Base-by-base conservation (phyloP, 92 coral and sea anemone genomes). In the Phenganax marumi region DNA sequence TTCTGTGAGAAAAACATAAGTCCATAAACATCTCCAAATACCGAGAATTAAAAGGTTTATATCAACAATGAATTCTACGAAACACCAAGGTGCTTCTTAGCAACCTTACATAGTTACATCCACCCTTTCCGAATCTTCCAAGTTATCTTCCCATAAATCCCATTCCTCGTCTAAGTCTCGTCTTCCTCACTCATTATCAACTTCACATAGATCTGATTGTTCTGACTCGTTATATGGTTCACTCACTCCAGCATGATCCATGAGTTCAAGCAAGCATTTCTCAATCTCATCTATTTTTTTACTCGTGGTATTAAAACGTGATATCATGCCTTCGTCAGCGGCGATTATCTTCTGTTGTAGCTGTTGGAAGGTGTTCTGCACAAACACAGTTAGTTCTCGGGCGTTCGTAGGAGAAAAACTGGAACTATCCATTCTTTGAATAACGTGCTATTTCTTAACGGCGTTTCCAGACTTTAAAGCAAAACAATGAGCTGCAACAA, bases 161-260 rank as follows among this genome's bases (percentile, higher is more conserved):
- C n/a, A n/a, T n/a, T n/a, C n/a, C n/a, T n/a, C n/a, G n/a, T n/a
- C 23, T 2, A 46, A 14, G 24, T 10, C 12, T 49, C 39, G 47
- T 23, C 7, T 61, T 60, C 54, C 14, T 90, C 75, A 92, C 91
- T 97, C 89, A 8, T 86, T 85, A 70, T 92, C 89, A 80, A 91
- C 97, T 26, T 88, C 81, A 39, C 84, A 90, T 0, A 85, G 75
- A 25, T 79, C 86, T 8, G 89, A 90, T 61, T 90, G 86, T 57
- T 92, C 99, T 10, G 99, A 89, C 60, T 89, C 93, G 58, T 92
- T 97, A 60, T 89, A 96, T 17, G 99, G 99, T 76, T 96, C 99
- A 1, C 93, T 97, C 89, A 96, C 92, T 7, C 99, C 99, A 43
- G 99, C 93, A 65, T 96, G 97, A 80, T 96, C 99, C 99, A 96